phyloP scores from a whole-genome alignment of 2,797 vertebrate genomes.

The Balearica regulorum region DNA sequence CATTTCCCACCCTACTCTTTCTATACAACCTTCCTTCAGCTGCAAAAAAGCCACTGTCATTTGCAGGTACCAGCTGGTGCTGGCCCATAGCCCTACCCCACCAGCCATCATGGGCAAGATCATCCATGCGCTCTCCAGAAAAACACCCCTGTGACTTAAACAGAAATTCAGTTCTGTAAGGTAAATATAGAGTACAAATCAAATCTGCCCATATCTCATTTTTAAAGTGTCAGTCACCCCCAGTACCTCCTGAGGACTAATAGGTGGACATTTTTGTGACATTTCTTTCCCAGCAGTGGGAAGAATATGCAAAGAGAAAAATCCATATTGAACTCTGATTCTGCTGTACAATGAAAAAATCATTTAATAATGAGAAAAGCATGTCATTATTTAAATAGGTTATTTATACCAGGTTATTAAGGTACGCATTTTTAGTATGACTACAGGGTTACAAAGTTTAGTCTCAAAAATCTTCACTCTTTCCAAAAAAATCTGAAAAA shows the following conservation, averaged over 20 bases:
- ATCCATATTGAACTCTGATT: neutral
- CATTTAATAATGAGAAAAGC: conserved; percentile 45
- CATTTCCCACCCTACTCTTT: neutral
- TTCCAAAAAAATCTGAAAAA: neutral
- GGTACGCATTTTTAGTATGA: neutral
- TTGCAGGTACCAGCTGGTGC: neutral
- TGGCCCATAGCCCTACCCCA: neutral
- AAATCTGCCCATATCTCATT: neutral
- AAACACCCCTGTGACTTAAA: neutral
- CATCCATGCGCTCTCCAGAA: neutral
- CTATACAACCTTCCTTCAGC: neutral
- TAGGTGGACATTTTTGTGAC: neutral
- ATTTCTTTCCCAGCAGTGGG: neutral
- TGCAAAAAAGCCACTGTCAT: neutral
- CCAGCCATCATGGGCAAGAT: neutral
- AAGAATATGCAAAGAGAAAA: neutral
- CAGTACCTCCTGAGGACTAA: neutral
- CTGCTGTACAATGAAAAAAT: neutral
- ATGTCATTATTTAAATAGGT: neutral
- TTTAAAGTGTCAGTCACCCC: neutral
- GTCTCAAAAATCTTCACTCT: neutral
- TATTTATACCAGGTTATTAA: neutral
- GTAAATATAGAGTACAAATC: neutral
- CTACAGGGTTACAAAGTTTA: neutral
- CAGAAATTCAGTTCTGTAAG: neutral